Conservation (phyloP, 1,140 invertebrate species). For the Lerema accius region DNA sequence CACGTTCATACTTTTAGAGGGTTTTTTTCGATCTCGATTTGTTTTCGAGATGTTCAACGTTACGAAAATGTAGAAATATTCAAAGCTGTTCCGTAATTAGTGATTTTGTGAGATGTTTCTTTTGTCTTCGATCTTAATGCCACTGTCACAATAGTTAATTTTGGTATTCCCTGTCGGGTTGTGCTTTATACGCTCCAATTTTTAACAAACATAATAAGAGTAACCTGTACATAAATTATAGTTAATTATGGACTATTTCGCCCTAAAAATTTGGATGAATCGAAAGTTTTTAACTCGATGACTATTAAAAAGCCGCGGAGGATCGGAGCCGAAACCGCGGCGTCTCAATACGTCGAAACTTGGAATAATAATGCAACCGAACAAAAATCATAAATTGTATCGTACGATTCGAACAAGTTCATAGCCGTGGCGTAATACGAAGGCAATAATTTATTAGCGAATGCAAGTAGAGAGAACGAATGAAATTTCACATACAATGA, state of each 20-base stretch:
- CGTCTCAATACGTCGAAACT: conserved; percentile 33
- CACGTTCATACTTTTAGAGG: conserved; percentile 24
- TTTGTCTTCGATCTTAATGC: conserved; percentile 10
- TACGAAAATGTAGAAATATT: conserved; percentile 12
- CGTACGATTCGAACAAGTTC: neutral
- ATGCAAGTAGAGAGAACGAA: conserved; percentile 23
- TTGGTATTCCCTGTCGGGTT: too few species aligned
- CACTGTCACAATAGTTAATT: too few species aligned
- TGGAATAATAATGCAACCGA: conserved; percentile 26
- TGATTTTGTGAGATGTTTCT: conserved; percentile 19
- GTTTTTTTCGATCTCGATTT: conserved; percentile 22
- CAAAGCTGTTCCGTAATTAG: conserved; percentile 24
- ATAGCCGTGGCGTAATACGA: conserved; percentile 12
- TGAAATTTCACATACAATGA: conserved; percentile 23
- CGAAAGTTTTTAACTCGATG: conserved; percentile 22
- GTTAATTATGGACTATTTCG: neutral
- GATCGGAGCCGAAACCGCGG: conserved; percentile 13
- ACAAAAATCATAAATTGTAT: conserved; percentile 33
- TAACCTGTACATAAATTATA: neutral
- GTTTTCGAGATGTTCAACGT: conserved; percentile 20
- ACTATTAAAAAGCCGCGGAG: conserved; percentile 20
- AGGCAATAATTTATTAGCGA: conserved; percentile 33
- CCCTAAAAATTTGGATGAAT: conserved; percentile 13
- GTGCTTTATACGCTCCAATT: too few species aligned
- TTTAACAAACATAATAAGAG: too few species aligned